Base-by-base conservation (phyloP, 2,797 vertebrate species). In the Merluccius polli region DNA sequence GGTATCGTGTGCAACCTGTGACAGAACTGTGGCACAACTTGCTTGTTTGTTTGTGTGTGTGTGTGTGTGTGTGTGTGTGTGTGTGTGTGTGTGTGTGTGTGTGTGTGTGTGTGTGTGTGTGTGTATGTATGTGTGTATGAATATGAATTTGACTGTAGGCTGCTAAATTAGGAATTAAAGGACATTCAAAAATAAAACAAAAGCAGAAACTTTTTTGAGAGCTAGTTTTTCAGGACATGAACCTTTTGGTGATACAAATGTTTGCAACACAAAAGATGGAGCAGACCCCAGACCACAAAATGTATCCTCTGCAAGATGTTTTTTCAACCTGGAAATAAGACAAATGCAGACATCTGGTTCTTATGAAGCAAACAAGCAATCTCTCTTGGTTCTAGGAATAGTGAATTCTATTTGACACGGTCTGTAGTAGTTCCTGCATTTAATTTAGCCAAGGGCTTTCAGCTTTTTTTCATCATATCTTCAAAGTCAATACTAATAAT, bases 1-100 rank as follows among this genome's bases (percentile, higher is more conserved):
- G 88, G 78, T 88, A 70, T 5, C 21, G 36, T 81, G 78, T 72
- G 79, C 59, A 65, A 3, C 52, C 52, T 59, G 52, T n/a, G n/a
- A 65, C 24, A 27, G n/a, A 65, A 11, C 59, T 10, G 10, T 27
- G 59, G 59, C n/a, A 65, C 59, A 27, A 3, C 24, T 10, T 65
- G n/a, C 27, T n/a, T 59, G 24, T 27, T 2, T 65, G 59, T 65
- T 8, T 21, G 30, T 77, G 27, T 73, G 24, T 44, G 27, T 31
- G 77, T 82, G 80, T 84, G 86, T 76, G 77, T 36, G 24, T 27
- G 9, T 63, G 59, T 27, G 10, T 63, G n/a, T 12, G 36, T 38
- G 5, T 8, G 36, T 38, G 36, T 1, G 36, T 38, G 36, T 12
- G 10, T 38, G 9, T 76, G 79, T 76, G 76, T 75, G 75, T 70